Base-by-base conservation (phyloP, 2,113 vertebrate genomes). In the Leuciscus idus region DNA sequence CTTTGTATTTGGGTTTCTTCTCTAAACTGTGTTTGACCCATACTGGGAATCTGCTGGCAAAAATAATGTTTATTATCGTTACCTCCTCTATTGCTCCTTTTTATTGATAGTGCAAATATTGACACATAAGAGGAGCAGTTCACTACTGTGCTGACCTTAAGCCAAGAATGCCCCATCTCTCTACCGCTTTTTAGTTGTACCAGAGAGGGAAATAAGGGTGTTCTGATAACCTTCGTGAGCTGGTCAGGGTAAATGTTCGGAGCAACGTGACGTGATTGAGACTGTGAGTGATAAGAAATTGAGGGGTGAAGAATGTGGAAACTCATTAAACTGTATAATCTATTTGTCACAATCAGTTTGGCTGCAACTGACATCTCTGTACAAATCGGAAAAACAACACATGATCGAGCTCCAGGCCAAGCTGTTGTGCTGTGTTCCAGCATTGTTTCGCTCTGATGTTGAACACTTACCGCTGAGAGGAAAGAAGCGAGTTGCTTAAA, bases 301-400 rank as follows among this genome's bases (percentile, higher is more conserved):
- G 61, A 84, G 73, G 46, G 57, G 83, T 61, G 26, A 84, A 84
- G 80, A 62, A 85, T 84, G 81, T 64, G 84, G 84, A 90, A 85
- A 90, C 84, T 89, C 88, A 88, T 88, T 92, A 90, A 89, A 83
- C 61, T 88, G 90, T 87, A 90, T 93, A 91, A 93, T 94, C 92
- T 93, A 74, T 83, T 84, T 83, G 10, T 90, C 83, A 81, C 84
- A 86, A 91, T 92, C 93, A 81, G 89, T 91, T 90, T 93, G 92
- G 89, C 91, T 73, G 68, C 77, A 21, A n/a, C 26, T 80, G 50
- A 73, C 43, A 62, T 62, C 61, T 62, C 11, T 36, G 55, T 21
- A 57, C 55, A 57, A 57, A 57, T 57, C 33, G 5, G 33, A 75
- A 83, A 86, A 84, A 79, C 11, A 74, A 30, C 57, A n/a, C 11